Evolutionary conservation across 1,140 invertebrate species (phyloP), one percentile per base, ranked within the genome.

Genomic region (Whitmania pigra): DNA sequence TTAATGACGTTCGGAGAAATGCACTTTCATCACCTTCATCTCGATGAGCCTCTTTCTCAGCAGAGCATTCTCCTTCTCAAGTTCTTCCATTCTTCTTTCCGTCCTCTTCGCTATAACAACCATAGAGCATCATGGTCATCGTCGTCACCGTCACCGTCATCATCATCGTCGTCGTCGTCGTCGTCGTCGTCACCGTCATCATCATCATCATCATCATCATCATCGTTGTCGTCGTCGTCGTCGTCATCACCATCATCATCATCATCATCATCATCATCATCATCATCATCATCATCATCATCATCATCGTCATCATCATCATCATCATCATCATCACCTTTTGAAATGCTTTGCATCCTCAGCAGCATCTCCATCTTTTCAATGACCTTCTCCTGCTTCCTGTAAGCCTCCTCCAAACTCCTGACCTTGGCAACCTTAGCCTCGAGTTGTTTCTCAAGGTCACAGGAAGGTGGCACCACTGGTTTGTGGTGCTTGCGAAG

Each of bases 311-410:
- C 60, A 63, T 63, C 60, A 20, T 63, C 11, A 20, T 63, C 60
- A 20, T 63, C 60, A 31, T 68, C 67, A 43, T n/a, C 36, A 43
- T 40, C 25, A 49, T 36, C n/a, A 69, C 67, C 67, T 43, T 27
- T 55, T 9, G 22, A 25, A 36, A 43, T 66, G 57, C 49, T 36
- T 60, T 67, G 25, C n/a, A 25, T 20, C 29, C 53, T 40, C n/a
- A 72, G 4, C 2, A 72, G 71, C 31, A 36, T 20, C 53, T 72
- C 71, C 71, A 72, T 72, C 53, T 66, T 68, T 25, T 72, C 71
- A 13, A 72, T 72, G 22, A 72, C 53, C n/a, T 68, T 72, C 31
- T 72, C 71, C 71, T 72, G 71, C 17, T 72, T 72, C 31, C 57
- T 20, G 54, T 49, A 72, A 15, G 71, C 71, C 27, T 72, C 71